Evolutionary conservation across 2,113 vertebrate species (phyloP), one percentile per base, ranked within the genome.

Genomic region (Stigmatopora nigra): DNA sequence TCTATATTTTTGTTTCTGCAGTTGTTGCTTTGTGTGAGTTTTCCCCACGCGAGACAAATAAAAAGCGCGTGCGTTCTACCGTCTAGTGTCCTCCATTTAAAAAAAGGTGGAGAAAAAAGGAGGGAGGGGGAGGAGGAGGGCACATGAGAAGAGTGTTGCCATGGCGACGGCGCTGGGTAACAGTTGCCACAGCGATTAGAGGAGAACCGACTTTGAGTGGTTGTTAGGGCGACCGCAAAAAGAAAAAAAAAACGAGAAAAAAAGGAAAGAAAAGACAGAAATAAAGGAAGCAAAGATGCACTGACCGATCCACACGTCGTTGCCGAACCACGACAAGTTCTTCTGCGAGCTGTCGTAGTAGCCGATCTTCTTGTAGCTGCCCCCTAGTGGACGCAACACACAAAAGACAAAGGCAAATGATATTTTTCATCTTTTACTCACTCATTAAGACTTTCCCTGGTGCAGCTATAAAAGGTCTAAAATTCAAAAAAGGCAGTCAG

Each of bases 301-400:
- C 92, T 91, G 77, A 94, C 93, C 93, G n/a, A 95, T 93, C 94
- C 94, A 96, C 47, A 92, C 91, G 65, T 95, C 94, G 0, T 92
- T 94, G 66, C 89, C 92, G 64, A 92, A 92, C 94, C 93, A 95
- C 74, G 93, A 94, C 22, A 96, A 92, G 73, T 93, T 93, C 80
- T 93, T 93, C 81, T 96, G 94, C 17, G 93, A 95, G 88, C 93
- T 95, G 89, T 96, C 94, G 14, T 95, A 95, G 85, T 95, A 96
- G 19, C 94, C 93, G 0, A 96, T 96, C 89, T 96, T 95, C 90
- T 94, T 94, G 65, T 96, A 96, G 63, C 92, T 90, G 0, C 93
- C 94, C 38, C 92, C 94, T 95, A 63, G 38, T 22, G 38, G 38
- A 41, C 38, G 25, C 14, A 13, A n/a, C 17, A 31, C 35, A 48